Evolutionary conservation across 30 jellyfish, hydroid and myxozoan species (phyloP), one percentile per base, ranked within the genome.

Genomic region (Hydractinia echinata): DNA sequence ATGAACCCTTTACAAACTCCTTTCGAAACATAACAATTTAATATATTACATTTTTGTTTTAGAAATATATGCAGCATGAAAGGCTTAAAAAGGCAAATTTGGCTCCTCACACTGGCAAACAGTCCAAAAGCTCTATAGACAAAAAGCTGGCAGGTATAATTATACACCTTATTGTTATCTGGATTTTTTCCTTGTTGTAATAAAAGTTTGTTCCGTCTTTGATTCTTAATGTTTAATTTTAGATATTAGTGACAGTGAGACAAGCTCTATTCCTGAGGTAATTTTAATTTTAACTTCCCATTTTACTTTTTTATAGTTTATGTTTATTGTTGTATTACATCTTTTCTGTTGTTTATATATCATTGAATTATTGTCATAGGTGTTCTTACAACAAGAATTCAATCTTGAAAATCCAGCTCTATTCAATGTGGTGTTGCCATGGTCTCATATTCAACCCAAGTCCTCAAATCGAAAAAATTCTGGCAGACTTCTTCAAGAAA

Each of bases 401-500:
- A 53, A 83, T 20, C 79, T 93, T 61, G 99, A 93, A 81, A 95
- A 93, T 8, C 99, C 95, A 39, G 70, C 90, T 21, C 84, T 95
- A 0, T 93, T 93, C 77, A 85, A 87, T 51, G 44, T 19, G 14
- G 99, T 93, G 9, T 62, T 93, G 4, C 99, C 99, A 4, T 93
- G 99, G 99, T 76, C 95, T 9, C 83, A 95, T 76, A 76, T 93
- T 4, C 67, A 83, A 73, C 49, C 82, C 69, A 53, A 82, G 54
- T 64, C 68, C 19, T 7, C 86, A 81, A 44, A 79, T 94, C 62
- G 87, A 90, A 68, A 85, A 78, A 73, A 83, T 18, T 85, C 99
- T 19, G 82, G 96, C 54, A 93, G 87, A 70, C 87, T 93, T 44
- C 89, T 93, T 7, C 99, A 93, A 81, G 99, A 93, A 70, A 89